phyloP scores from a whole-genome alignment of 2,797 vertebrate genomes.

The Helostoma temminkii region DNA sequence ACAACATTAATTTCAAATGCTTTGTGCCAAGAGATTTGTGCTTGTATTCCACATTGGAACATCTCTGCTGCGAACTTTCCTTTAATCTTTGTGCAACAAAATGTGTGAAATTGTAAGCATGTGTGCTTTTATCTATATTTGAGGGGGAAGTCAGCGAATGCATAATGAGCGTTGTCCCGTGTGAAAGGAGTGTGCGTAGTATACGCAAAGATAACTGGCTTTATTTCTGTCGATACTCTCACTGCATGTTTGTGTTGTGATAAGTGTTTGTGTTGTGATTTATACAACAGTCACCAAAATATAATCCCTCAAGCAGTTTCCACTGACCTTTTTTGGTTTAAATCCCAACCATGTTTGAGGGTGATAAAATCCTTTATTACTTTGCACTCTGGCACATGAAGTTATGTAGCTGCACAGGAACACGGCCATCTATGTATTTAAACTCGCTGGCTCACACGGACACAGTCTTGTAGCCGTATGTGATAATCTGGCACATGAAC shows the following conservation, averaged over 20 bases:
- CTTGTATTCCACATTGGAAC: not conserved
- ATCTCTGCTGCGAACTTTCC: not conserved
- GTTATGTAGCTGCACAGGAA: too few species aligned
- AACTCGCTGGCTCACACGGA: not conserved
- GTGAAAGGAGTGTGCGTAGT: not conserved
- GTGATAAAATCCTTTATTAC: slow-evolving; percentile 21
- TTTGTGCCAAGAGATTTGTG: not conserved
- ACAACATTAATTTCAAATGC: not conserved
- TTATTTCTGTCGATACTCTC: slow-evolving; percentile 2
- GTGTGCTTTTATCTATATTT: not conserved
- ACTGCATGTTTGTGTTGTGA: not conserved
- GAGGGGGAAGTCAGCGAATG: not conserved
- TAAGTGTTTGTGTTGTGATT: slow-evolving; percentile 4
- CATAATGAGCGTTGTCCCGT: not conserved
- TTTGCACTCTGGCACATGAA: slow-evolving; percentile 6
- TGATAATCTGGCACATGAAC: slow-evolving; percentile 24
- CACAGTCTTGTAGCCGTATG: not conserved
- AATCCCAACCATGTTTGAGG: slow-evolving; percentile 1
- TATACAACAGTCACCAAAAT: slow-evolving; percentile 8
- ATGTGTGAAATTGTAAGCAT: not conserved
- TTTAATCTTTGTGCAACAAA: not conserved
- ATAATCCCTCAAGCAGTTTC: slow-evolving; percentile 16
- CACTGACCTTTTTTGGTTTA: not conserved
- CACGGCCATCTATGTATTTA: slow-evolving; percentile 4
- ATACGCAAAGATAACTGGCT: not conserved